Evolutionary conservation across 2,797 vertebrate genomes (phyloP).

Genomic region (Chiloscyllium punctatum): DNA sequence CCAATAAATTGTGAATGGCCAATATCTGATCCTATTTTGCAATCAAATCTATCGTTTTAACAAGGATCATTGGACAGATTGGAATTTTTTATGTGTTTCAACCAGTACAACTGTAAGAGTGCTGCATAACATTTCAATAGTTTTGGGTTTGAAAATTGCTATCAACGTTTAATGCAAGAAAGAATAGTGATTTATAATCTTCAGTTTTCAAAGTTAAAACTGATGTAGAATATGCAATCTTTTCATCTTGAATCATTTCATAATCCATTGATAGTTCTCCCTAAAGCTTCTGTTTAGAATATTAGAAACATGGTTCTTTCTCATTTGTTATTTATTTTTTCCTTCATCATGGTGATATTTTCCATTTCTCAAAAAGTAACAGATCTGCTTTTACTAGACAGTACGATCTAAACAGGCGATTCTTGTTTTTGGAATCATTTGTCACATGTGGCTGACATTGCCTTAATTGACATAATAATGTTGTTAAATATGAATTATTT

Average conservation of each 20-base stretch:
- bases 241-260: background rate
- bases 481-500: constrained; percentile 26
- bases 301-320: background rate
- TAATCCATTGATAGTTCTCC: background rate
- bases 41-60: background rate
- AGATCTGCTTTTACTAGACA: background rate
- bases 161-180: background rate
- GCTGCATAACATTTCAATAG: background rate
- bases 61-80: background rate
- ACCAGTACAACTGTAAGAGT: background rate
- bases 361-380: background rate
- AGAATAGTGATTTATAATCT: background rate
- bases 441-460: background rate
- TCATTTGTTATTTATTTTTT: background rate
- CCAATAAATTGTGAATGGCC: no score
- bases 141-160: background rate
- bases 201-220: background rate
- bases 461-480: constrained; percentile 10
- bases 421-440: background rate
- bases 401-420: background rate
- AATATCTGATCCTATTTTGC: background rate
- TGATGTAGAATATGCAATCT: background rate
- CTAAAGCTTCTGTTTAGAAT: background rate
- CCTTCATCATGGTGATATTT: background rate
- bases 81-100: background rate